Evolutionary conservation across 1,140 invertebrate genomes (phyloP).

Genomic region (Euwallacea similis): DNA sequence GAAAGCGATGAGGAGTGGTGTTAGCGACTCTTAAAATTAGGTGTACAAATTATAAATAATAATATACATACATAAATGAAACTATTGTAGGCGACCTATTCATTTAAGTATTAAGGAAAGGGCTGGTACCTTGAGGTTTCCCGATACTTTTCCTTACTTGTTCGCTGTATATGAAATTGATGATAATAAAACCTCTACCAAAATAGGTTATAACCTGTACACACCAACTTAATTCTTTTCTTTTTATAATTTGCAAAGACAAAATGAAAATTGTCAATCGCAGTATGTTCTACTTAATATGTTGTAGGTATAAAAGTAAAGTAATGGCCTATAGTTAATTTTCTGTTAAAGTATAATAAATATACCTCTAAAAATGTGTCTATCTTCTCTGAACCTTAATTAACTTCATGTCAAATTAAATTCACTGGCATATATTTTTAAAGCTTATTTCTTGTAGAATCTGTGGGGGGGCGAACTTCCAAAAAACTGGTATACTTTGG

Average conservation of each 20-base stretch:
- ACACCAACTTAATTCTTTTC: background rate
- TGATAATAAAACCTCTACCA: background rate
- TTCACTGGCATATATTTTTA: no score
- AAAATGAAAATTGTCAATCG: background rate
- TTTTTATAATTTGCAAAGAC: background rate
- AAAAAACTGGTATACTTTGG: no score
- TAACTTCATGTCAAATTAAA: no score
- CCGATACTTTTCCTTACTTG: background rate
- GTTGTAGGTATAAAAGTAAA: conserved; percentile 1
- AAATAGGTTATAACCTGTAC: background rate
- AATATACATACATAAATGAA: background rate
- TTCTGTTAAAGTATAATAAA: conserved; percentile 6
- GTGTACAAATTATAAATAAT: conserved; percentile 1
- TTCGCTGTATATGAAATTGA: background rate
- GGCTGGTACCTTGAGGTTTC: background rate
- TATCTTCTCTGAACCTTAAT: background rate
- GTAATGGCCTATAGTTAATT: background rate
- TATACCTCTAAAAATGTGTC: background rate
- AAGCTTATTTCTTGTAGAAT: no score
- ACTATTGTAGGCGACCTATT: background rate
- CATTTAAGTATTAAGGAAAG: background rate
- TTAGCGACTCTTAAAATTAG: background rate
- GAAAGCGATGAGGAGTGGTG: background rate
- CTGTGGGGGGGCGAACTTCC: no score
- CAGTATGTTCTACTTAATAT: background rate